A percentile compares a stretch with the other conserved stretches of the same genome.
These are phyloP conservation scores for Dasyurus viverrinus DNA, from an alignment of 2,113 vertebrate genomes.

Conservation along the genomic window DNA sequence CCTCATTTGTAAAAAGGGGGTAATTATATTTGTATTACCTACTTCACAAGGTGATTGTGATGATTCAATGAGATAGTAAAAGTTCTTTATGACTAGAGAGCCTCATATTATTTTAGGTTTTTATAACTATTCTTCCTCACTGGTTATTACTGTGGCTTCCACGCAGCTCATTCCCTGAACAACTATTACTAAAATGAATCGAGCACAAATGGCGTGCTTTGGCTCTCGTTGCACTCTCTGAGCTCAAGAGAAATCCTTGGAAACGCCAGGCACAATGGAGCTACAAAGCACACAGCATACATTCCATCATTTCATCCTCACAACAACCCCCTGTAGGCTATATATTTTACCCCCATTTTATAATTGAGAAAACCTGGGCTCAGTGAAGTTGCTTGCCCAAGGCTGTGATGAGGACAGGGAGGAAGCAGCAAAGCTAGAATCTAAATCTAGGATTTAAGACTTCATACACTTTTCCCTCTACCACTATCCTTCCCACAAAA, in stretches of 20 bases:
- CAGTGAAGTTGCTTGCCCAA: not conserved
- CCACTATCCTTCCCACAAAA: not conserved
- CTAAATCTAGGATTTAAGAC: not conserved
- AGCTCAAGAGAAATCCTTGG: not conserved
- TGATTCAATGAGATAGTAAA: not conserved
- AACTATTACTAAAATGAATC: conserved; percentile 30
- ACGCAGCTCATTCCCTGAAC: not conserved
- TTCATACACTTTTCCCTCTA: not conserved
- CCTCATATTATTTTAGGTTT: not conserved
- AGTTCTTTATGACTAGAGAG: not conserved
- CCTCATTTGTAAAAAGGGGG: not conserved
- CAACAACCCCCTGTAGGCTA: not conserved
- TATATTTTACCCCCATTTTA: not conserved
- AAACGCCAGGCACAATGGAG: not conserved
- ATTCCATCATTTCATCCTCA: not conserved
- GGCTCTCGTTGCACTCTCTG: conserved; percentile 5
- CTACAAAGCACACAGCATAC: not conserved
- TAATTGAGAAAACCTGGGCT: not conserved
- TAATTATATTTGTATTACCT: not conserved
- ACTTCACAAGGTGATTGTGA: not conserved
- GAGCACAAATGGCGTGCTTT: not conserved
- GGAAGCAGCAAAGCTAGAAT: not conserved
- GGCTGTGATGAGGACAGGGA: not conserved
- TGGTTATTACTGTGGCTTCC: not conserved
- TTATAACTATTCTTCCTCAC: not conserved